These are phyloP conservation scores for Sceloporus undulatus DNA, from an alignment of 2,113 vertebrate species.

Conservation along the genomic window DNA sequence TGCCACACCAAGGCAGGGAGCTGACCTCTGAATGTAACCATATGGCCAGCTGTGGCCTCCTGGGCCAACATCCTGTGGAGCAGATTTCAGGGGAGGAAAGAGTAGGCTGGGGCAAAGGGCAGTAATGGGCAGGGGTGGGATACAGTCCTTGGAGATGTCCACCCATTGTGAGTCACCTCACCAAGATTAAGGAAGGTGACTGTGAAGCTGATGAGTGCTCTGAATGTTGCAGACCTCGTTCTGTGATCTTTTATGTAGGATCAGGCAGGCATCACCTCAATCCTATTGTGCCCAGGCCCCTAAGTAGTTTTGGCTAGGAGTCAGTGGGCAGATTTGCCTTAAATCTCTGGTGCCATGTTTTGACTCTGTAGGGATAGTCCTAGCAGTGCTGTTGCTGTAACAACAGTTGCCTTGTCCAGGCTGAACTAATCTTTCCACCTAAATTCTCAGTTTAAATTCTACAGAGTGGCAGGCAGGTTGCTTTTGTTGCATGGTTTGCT, in stretches of 20 bases:
- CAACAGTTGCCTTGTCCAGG: conserved; percentile 52
- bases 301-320: conserved; percentile 4
- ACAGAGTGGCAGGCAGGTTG: neutral
- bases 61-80: neutral
- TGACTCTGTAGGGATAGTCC: neutral
- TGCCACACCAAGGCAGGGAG: neutral
- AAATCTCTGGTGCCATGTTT: conserved; percentile 9
- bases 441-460: conserved; percentile 23
- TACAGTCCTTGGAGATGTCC: neutral
- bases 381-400: neutral
- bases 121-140: neutral
- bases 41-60: neutral
- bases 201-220: conserved; percentile 13
- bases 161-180: neutral
- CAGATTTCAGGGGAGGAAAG: neutral
- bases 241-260: neutral
- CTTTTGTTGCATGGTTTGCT: neutral
- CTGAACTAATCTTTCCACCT: conserved; percentile 35
- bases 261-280: neutral
- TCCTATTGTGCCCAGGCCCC: neutral
- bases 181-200: neutral
- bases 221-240: conserved; percentile 16
- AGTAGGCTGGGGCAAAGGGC: neutral
- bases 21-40: conserved; percentile 2
- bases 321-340: neutral